These are phyloP conservation scores for Alces alces DNA, from an alignment of 2,113 vertebrate species.

Conservation along the genomic window DNA sequence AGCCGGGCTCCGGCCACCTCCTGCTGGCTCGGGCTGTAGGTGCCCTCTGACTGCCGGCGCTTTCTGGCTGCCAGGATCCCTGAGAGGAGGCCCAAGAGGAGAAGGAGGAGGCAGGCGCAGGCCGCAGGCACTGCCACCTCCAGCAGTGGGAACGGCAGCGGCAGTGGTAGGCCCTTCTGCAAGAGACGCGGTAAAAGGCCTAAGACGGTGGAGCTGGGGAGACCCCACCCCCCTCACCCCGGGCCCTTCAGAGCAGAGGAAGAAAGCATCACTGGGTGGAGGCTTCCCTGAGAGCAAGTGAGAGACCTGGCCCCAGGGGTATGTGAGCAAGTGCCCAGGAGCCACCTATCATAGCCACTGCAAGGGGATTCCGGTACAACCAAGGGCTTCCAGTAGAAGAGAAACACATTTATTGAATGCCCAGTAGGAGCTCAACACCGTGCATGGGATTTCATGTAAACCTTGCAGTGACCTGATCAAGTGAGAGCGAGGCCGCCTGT, in stretches of 20 bases:
- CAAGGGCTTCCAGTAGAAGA: background rate
- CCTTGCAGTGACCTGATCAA: rapidly evolving
- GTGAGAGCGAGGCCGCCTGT: rapidly evolving
- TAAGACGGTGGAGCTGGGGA: background rate
- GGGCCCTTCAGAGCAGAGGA: constrained; percentile 23
- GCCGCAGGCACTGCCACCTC: constrained; percentile 91
- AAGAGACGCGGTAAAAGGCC: constrained; percentile 71
- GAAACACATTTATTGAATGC: background rate
- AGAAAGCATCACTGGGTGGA: background rate
- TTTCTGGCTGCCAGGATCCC: constrained; percentile 92
- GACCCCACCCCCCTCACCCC: background rate
- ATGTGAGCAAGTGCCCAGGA: background rate
- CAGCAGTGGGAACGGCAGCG: constrained; percentile 86
- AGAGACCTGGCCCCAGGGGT: background rate
- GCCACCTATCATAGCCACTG: background rate
- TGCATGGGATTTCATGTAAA: rapidly evolving
- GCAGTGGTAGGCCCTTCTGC: constrained; percentile 84
- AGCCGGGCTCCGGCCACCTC: constrained; percentile 95
- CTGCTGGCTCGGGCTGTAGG: constrained; percentile 97
- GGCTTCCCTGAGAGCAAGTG: background rate
- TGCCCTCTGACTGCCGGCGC: constrained; percentile 96
- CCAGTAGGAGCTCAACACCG: background rate
- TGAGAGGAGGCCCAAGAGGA: constrained; percentile 88
- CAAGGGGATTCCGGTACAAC: background rate
- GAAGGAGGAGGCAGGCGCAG: constrained; percentile 89